Evolutionary conservation across 92 coral and sea anemone genomes (phyloP).

Genomic region (Epizoanthus scotinus): DNA sequence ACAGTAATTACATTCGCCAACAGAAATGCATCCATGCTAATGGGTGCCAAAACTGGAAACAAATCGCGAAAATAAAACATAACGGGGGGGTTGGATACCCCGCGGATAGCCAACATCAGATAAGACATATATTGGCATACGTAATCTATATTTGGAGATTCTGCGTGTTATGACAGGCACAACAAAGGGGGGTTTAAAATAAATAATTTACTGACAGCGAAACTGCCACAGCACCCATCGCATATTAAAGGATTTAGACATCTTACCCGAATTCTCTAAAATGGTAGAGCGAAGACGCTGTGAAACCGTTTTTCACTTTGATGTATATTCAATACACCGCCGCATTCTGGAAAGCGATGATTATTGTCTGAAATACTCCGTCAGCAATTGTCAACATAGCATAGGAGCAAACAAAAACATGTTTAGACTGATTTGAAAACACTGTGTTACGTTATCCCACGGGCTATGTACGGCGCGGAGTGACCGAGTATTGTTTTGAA

Average conservation of each 20-base stretch:
- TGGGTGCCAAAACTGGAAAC: background rate
- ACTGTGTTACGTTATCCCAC: no score
- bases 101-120: background rate
- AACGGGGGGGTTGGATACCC: background rate
- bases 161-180: background rate
- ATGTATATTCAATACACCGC: background rate
- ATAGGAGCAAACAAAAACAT: background rate
- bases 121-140: background rate
- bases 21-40: background rate
- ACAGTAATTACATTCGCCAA: background rate
- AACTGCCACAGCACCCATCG: background rate
- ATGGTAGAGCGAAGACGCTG: background rate
- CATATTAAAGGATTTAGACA: background rate
- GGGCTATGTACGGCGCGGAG: no score
- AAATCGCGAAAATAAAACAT: background rate
- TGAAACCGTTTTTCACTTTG: background rate
- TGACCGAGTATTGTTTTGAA: background rate
- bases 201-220: background rate
- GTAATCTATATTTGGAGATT: background rate
- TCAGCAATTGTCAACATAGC: background rate
- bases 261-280: background rate
- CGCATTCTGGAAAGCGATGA: background rate
- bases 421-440: background rate
- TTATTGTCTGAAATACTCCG: slow-evolving; percentile 1
- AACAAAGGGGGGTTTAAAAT: background rate